A percentile compares a stretch with the other conserved stretches of the same genome.
Evolutionary conservation across 1,140 invertebrate species (phyloP).

Genomic region (Paraescarpia echinospica): DNA sequence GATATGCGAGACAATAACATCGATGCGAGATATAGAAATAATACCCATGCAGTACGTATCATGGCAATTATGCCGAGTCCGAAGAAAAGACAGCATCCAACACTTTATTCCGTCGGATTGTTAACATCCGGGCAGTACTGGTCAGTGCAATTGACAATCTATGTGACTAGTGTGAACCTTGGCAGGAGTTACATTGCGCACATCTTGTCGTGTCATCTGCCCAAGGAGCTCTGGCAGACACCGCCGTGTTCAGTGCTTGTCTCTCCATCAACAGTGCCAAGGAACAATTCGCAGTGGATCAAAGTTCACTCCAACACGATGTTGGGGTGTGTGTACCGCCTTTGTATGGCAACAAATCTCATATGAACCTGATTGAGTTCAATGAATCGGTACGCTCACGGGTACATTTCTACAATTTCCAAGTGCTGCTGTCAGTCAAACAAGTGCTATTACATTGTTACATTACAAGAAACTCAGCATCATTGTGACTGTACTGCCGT

Average conservation of each 20-base stretch:
- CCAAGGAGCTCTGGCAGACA: conserved; percentile 25
- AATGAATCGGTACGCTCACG: conserved; percentile 48
- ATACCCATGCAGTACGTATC: conserved; percentile 23
- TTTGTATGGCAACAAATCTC: conserved; percentile 46
- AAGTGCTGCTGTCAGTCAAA: not conserved
- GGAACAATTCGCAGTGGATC: not conserved
- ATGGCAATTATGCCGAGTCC: conserved; percentile 17
- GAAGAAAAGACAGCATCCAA: too few species aligned
- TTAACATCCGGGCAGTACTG: not conserved
- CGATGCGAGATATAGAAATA: conserved; percentile 20
- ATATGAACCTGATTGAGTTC: conserved; percentile 49
- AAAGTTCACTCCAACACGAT: not conserved
- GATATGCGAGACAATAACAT: conserved; percentile 28
- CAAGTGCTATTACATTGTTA: not conserved
- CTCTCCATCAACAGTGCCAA: not conserved
- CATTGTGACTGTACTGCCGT: not conserved
- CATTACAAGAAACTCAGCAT: not conserved
- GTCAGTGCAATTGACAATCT: conserved; percentile 13
- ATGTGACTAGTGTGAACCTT: conserved; percentile 54
- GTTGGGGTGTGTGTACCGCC: conserved; percentile 49
- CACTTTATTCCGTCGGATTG: not conserved
- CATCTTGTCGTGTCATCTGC: conserved; percentile 48
- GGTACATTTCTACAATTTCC: conserved; percentile 46
- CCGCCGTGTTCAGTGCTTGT: conserved; percentile 18
- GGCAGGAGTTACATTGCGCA: conserved; percentile 43